Evolutionary conservation across 2,797 vertebrate species (phyloP).

Genomic region (Acanthopagrus latus): DNA sequence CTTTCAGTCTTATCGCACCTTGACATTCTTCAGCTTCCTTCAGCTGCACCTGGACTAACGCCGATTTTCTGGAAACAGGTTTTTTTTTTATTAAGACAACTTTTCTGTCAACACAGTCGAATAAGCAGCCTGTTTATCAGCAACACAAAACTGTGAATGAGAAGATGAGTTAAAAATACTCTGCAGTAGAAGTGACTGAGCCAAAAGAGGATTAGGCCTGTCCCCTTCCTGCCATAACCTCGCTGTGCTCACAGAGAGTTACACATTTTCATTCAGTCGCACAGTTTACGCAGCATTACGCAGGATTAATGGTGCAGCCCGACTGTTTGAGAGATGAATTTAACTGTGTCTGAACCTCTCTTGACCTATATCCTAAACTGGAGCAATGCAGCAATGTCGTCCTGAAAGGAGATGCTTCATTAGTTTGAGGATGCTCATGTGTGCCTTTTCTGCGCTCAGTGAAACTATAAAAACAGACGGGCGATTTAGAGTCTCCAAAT

Average conservation of each 20-base stretch:
- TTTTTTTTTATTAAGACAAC: conserved; percentile 15
- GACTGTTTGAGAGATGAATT: conserved; percentile 74
- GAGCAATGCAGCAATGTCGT: conserved; percentile 57
- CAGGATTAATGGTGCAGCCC: conserved; percentile 73
- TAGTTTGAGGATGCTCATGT: conserved; percentile 37
- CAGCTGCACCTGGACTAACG: conserved; percentile 9
- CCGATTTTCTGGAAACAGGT: conserved; percentile 18
- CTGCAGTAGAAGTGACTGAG: conserved; percentile 49
- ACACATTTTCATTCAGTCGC: conserved; percentile 74
- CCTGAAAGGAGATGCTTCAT: conserved; percentile 55
- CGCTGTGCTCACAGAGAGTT: conserved; percentile 50
- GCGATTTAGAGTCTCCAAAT: conserved; percentile 22
- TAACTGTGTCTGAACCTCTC: conserved; percentile 77
- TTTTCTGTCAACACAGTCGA: conserved; percentile 13
- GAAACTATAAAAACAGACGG: conserved; percentile 13
- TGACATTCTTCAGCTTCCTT: conserved; percentile 36
- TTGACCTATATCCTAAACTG: conserved; percentile 76
- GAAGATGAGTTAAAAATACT: conserved; percentile 57
- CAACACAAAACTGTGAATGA: conserved; percentile 54
- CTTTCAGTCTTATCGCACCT: conserved; percentile 33
- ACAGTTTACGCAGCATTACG: conserved; percentile 77
- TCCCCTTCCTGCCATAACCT: conserved; percentile 58
- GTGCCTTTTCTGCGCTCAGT: conserved; percentile 9
- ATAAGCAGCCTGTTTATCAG: conserved; percentile 27
- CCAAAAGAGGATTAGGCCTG: conserved; percentile 67